These are phyloP conservation scores for Zhuqinia jingwanae DNA, from an alignment of 2,888 invertebrate species.

Conservation along the genomic window DNA sequence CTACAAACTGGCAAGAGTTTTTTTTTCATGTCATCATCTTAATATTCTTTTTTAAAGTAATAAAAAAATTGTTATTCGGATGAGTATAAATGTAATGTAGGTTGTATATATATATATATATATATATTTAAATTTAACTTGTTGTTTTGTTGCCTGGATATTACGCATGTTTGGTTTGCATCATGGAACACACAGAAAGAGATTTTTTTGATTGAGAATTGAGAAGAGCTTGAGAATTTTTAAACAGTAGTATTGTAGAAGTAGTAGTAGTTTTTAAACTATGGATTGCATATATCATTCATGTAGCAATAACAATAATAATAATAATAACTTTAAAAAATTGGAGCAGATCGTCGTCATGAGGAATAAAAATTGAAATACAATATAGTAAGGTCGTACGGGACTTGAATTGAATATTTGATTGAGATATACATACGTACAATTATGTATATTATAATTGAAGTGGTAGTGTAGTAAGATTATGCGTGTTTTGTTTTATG, in stretches of 20 bases:
- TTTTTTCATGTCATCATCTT: constrained; percentile 19
- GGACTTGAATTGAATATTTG: constrained; percentile 40
- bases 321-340: too few species aligned
- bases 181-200: constrained; percentile 59
- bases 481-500: constrained; percentile 15
- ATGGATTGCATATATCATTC: neutral
- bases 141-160: constrained; percentile 10
- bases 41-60: neutral
- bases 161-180: constrained; percentile 24
- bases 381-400: constrained; percentile 22
- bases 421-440: too few species aligned
- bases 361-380: neutral
- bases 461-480: neutral
- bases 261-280: neutral
- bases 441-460: neutral
- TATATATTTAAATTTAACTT: neutral
- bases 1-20: constrained; percentile 45
- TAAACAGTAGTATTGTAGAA: constrained; percentile 8
- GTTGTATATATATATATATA: neutral
- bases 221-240: constrained; percentile 38
- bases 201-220: constrained; percentile 52
- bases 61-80: constrained; percentile 15
- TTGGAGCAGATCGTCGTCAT: constrained; percentile 57
- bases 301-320: too few species aligned
- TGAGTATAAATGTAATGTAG: too few species aligned